A percentile compares a stretch with the other conserved stretches of the same genome.
phyloP scores from a whole-genome alignment of 2,797 vertebrate genomes.

The Morelia viridis region DNA sequence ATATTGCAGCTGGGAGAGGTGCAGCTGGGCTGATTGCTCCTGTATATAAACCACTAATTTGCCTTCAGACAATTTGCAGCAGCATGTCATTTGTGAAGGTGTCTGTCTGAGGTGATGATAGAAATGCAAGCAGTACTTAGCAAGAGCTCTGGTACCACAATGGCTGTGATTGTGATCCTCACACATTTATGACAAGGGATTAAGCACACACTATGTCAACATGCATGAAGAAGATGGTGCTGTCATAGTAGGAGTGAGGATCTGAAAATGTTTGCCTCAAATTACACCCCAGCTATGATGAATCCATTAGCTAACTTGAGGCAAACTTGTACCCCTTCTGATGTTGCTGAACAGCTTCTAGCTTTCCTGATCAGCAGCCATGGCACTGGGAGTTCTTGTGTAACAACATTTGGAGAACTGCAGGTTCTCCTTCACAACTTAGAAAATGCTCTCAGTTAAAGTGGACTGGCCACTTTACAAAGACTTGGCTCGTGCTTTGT shows the following conservation, averaged over 20 bases:
- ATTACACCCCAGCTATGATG: background rate
- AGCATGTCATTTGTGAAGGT: slow-evolving; percentile 13
- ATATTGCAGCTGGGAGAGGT: background rate
- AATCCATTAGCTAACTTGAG: background rate
- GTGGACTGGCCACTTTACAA: background rate
- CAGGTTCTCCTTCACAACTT: background rate
- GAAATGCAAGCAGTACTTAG: background rate
- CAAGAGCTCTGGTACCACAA: background rate
- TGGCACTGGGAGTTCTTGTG: background rate
- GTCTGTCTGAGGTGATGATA: background rate
- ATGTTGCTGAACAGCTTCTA: background rate
- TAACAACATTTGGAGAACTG: background rate
- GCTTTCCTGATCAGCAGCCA: background rate
- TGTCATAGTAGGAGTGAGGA: background rate
- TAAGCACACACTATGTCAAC: background rate
- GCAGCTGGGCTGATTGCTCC: background rate
- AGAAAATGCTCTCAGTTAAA: background rate
- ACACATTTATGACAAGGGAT: background rate
- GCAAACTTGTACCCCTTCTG: background rate
- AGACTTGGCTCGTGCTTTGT: background rate
- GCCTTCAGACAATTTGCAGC: slow-evolving; percentile 9
- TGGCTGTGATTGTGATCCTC: background rate
- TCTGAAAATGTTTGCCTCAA: background rate
- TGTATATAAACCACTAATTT: slow-evolving; percentile 15
- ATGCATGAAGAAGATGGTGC: background rate